phyloP scores from a whole-genome alignment of 92 coral and sea anemone species.

The Plumapathes pennacea region DNA sequence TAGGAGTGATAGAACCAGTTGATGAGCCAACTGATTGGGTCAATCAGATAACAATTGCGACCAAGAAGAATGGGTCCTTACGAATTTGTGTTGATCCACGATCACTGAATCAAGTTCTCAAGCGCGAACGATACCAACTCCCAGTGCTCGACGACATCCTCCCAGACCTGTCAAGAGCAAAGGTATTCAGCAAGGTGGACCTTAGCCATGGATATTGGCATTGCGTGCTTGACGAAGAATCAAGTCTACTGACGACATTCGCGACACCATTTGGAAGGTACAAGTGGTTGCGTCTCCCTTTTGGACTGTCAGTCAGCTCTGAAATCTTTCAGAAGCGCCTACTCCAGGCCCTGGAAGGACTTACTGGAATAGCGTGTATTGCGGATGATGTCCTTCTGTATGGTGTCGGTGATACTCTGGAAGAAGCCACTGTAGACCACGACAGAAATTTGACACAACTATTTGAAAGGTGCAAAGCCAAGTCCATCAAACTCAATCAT shows the following conservation, averaged over 20 bases:
- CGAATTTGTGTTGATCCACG: conserved; percentile 17
- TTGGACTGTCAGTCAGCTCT: conserved; percentile 11
- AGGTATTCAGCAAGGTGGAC: not conserved
- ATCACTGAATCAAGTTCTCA: conserved; percentile 5
- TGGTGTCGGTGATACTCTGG: too few relatives aligned
- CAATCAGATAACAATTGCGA: conserved; percentile 10
- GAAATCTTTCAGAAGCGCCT: conserved; percentile 7
- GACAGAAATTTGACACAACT: conserved; percentile 2
- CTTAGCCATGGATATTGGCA: conserved; percentile 6
- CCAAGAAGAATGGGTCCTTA: conserved; percentile 7
- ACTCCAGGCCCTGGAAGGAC: conserved; percentile 17
- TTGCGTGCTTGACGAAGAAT: not conserved
- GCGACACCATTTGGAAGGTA: conserved; percentile 11
- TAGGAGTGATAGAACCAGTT: not conserved
- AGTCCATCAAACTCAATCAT: conserved; percentile 9
- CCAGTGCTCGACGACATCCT: conserved; percentile 1
- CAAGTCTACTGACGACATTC: conserved; percentile 6
- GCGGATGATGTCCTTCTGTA: conserved; percentile 22
- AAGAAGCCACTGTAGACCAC: too few relatives aligned
- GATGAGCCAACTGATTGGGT: conserved; percentile 20
- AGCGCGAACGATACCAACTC: conserved; percentile 12
- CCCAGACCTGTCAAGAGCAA: not conserved
- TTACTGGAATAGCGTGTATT: conserved; percentile 1
- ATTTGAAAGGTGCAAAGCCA: conserved; percentile 2
- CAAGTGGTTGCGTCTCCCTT: conserved; percentile 2